Percentiles rank a stretch among this genome's conserved stretches.
phyloP scores from a whole-genome alignment of 1,140 invertebrate genomes.

The Drosophila repletoides region DNA sequence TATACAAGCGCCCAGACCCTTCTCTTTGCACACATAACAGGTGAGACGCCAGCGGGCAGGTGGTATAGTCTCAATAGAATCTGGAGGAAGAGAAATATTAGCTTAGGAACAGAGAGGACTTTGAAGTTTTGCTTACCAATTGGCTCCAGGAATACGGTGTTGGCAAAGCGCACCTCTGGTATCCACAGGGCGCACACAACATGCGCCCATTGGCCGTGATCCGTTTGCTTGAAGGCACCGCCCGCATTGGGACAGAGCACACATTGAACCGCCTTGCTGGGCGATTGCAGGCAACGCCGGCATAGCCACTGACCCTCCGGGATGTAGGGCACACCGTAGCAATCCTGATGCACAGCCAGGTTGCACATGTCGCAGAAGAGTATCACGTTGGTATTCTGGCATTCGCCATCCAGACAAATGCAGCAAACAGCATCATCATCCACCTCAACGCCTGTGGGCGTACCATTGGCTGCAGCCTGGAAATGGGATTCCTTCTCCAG shows the following conservation, averaged over 20 bases:
- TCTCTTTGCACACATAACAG: conserved; percentile 98
- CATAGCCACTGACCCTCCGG: conserved; percentile 99
- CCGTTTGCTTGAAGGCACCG: conserved; percentile 99
- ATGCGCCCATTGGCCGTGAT: conserved; percentile 97
- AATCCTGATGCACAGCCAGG: conserved; percentile 99
- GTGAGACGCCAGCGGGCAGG: conserved; percentile 96
- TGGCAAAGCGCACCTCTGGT: conserved; percentile 98
- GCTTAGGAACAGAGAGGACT: not conserved
- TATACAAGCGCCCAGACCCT: conserved; percentile 97
- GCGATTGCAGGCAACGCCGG: conserved; percentile 96
- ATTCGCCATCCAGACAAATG: conserved; percentile 97
- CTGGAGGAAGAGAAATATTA: conserved; percentile 67
- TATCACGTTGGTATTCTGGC: conserved; percentile 85
- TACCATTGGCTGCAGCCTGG: conserved; percentile 84
- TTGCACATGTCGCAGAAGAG: conserved; percentile 99
- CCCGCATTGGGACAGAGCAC: conserved; percentile 98
- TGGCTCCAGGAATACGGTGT: conserved; percentile 98
- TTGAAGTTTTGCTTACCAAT: conserved; percentile 84
- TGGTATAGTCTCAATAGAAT: conserved; percentile 98
- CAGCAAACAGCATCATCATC: conserved; percentile 99
- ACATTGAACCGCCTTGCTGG: conserved; percentile 97
- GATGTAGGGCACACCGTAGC: conserved; percentile 99
- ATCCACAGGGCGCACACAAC: conserved; percentile 99
- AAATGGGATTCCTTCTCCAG: conserved; percentile 99
- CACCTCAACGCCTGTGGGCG: conserved; percentile 89